Percentiles rank a stretch among this genome's conserved stretches.
Conservation (phyloP, 2,113 vertebrate genomes). For the Chlorocebus sabaeus region DNA sequence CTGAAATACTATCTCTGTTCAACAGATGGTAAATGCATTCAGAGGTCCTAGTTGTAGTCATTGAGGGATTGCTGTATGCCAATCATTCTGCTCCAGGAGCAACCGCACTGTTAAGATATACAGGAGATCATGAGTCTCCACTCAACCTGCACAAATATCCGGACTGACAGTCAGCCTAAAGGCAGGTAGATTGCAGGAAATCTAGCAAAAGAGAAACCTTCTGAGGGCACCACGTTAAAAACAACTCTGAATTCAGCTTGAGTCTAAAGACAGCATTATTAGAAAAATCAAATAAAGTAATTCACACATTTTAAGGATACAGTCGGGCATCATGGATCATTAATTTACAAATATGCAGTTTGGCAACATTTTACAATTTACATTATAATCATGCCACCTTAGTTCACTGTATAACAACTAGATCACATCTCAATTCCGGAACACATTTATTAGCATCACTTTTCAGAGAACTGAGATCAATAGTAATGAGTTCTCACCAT, state of each 20-base stretch:
- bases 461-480: neutral
- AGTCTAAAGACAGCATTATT: neutral
- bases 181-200: slow-evolving; percentile 17
- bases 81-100: slow-evolving; percentile 55
- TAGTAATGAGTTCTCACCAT: neutral
- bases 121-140: neutral
- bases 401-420: slow-evolving; percentile 6
- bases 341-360: neutral
- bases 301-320: neutral
- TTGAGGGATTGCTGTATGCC: slow-evolving; percentile 62
- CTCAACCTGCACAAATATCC: neutral
- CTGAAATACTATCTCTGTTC: slow-evolving; percentile 63
- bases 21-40: slow-evolving; percentile 70
- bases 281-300: neutral
- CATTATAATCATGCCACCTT: neutral
- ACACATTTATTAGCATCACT: neutral
- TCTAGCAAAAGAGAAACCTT: neutral
- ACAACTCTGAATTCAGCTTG: neutral
- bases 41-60: slow-evolving; percentile 51
- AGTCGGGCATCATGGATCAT: neutral
- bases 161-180: slow-evolving; percentile 23
- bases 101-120: slow-evolving; percentile 16
- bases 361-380: neutral
- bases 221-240: neutral
- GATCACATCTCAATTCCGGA: neutral